Evolutionary conservation across 2,888 invertebrate genomes (phyloP).

Genomic region (Tethea ocularis): DNA sequence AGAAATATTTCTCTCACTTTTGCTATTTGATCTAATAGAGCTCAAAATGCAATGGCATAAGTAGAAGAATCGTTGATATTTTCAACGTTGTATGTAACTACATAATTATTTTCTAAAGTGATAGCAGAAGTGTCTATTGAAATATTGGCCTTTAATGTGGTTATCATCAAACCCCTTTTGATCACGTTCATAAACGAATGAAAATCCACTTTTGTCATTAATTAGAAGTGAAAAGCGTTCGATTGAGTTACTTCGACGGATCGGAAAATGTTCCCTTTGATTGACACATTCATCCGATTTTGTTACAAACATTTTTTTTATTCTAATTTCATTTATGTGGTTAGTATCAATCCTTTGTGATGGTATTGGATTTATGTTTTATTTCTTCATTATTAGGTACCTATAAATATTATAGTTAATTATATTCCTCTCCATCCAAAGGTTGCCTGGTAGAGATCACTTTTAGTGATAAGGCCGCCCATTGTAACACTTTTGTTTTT

Average conservation of each 20-base stretch:
- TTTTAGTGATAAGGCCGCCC: too few species aligned
- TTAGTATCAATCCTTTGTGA: background rate
- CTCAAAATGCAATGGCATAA: too few species aligned
- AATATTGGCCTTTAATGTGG: background rate
- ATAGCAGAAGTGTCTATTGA: background rate
- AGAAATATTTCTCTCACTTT: too few species aligned
- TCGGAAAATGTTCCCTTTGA: constrained; percentile 31
- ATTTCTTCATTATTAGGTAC: too few species aligned
- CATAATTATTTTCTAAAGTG: background rate
- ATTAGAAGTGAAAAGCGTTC: constrained; percentile 36
- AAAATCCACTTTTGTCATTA: constrained; percentile 20
- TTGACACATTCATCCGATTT: constrained; percentile 35
- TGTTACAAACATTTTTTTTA: constrained; percentile 9
- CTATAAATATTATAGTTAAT: too few species aligned
- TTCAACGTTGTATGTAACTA: too few species aligned
- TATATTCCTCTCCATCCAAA: too few species aligned
- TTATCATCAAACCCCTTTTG: constrained; percentile 11
- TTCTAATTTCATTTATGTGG: too few species aligned
- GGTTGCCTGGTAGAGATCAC: too few species aligned
- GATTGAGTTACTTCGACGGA: constrained; percentile 32
- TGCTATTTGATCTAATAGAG: too few species aligned
- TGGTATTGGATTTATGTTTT: background rate
- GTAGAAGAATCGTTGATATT: too few species aligned
- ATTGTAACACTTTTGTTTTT: too few species aligned
- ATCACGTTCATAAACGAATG: constrained; percentile 6